Evolutionary conservation across 92 coral and sea anemone species (phyloP).

Genomic region (Porites cylindrica): DNA sequence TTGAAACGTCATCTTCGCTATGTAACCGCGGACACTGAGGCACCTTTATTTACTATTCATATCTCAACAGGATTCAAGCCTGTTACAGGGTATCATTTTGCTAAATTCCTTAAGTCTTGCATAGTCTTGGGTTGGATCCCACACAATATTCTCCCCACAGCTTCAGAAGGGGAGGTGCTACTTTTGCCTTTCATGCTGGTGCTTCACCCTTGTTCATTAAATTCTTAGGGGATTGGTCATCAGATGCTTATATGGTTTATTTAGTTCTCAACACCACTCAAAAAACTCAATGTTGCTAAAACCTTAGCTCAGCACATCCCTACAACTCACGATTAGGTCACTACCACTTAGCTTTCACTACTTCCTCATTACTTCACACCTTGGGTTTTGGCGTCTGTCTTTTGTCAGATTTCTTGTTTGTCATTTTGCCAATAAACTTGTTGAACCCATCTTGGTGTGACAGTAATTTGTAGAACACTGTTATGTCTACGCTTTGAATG

Average conservation of each 20-base stretch:
- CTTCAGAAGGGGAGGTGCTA: conserved; percentile 21
- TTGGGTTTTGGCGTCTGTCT: neutral
- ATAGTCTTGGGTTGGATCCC: conserved; percentile 28
- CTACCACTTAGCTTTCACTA: neutral
- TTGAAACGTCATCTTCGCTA: neutral
- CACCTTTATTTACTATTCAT: conserved; percentile 10
- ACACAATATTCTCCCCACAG: conserved; percentile 29
- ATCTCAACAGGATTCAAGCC: conserved; percentile 4
- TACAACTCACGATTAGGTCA: neutral
- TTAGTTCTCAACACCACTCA: conserved; percentile 13
- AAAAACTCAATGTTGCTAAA: conserved; percentile 8
- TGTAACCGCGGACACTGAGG: neutral
- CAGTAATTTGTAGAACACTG: conserved; percentile 28
- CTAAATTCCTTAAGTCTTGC: conserved; percentile 22
- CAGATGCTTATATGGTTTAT: conserved; percentile 15
- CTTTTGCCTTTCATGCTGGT: conserved; percentile 16
- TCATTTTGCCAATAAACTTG: conserved; percentile 1
- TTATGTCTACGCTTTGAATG: conserved; percentile 48
- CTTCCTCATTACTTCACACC: conserved; percentile 13
- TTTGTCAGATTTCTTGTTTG: neutral
- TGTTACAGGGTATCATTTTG: conserved; percentile 19
- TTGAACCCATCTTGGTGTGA: conserved; percentile 24
- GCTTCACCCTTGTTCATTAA: conserved; percentile 6
- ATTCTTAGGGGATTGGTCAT: conserved; percentile 22
- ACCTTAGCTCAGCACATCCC: conserved; percentile 21